Conservation (phyloP, 53 echinoderm and acorn worm species). For the Hippasteria phrygiana region DNA sequence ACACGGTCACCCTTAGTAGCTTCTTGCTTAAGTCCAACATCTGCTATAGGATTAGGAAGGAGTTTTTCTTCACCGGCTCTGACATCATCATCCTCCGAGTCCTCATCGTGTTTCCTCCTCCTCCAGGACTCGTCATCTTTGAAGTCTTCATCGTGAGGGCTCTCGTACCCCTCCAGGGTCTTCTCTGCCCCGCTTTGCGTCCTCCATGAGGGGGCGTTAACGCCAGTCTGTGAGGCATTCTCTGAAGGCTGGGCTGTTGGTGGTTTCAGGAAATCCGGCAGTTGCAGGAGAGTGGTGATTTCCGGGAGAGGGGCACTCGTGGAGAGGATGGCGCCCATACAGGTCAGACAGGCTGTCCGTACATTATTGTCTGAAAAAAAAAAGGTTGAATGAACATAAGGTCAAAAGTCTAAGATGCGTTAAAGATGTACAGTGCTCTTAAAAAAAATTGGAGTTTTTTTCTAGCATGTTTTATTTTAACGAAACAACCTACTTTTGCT, state of each 20-base stretch:
- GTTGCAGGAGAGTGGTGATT: conserved; percentile 74
- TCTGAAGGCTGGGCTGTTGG: background rate
- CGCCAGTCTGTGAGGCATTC: conserved; percentile 10
- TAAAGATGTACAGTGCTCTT: too few species aligned
- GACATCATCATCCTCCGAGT: conserved; percentile 2
- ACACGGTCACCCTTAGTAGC: background rate
- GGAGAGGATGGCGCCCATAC: conserved; percentile 85
- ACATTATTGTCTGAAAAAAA: conserved; percentile 86
- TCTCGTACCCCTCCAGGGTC: conserved; percentile 25
- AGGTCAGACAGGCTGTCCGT: conserved; percentile 95
- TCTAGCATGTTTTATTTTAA: too few species aligned
- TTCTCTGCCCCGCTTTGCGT: conserved; percentile 5
- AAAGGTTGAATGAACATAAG: background rate
- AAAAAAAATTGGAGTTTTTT: too few species aligned
- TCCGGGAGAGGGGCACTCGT: conserved; percentile 78
- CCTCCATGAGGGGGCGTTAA: conserved; percentile 50
- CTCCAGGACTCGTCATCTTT: conserved; percentile 1
- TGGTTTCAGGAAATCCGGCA: conserved; percentile 56
- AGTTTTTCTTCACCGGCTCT: background rate
- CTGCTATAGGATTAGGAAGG: background rate
- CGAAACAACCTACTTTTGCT: too few species aligned
- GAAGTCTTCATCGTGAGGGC: conserved; percentile 29
- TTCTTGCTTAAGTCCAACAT: background rate
- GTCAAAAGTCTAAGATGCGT: too few species aligned
- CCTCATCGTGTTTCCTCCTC: background rate